These are phyloP conservation scores for Corydoras maculifer DNA, from an alignment of 2,113 vertebrate species.

Conservation along the genomic window DNA sequence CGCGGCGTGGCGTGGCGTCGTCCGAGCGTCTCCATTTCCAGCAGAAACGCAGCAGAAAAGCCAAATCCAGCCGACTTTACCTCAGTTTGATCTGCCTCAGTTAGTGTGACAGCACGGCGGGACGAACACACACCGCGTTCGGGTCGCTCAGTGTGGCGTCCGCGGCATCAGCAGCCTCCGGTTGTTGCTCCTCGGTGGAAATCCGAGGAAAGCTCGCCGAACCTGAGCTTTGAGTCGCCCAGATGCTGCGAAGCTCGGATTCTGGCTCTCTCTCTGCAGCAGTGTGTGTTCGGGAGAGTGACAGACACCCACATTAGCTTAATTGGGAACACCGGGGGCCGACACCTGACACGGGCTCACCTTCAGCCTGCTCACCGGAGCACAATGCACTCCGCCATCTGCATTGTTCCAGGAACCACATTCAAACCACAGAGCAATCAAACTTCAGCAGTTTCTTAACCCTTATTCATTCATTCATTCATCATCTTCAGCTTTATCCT, in stretches of 20 bases:
- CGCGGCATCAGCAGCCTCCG: too few relatives aligned
- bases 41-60: not conserved
- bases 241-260: too few relatives aligned
- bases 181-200: not conserved
- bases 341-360: constrained; percentile 18
- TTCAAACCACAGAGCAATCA: too few relatives aligned
- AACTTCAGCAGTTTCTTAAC: too few relatives aligned
- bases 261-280: constrained; percentile 28
- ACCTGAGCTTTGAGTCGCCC: not conserved
- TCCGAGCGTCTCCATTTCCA: not conserved
- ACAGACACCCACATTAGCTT: constrained; percentile 38
- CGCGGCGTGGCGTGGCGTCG: not conserved
- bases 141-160: too few relatives aligned
- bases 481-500: too few relatives aligned
- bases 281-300: constrained; percentile 22
- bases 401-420: too few relatives aligned
- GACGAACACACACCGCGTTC: too few relatives aligned
- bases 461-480: too few relatives aligned
- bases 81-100: too few relatives aligned
- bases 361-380: not conserved
- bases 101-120: too few relatives aligned
- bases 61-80: not conserved
- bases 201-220: not conserved
- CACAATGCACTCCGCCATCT: too few relatives aligned
- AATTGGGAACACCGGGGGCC: constrained; percentile 30